Conservation (phyloP, 2,888 invertebrate genomes). For the Platypus cylindrus region DNA sequence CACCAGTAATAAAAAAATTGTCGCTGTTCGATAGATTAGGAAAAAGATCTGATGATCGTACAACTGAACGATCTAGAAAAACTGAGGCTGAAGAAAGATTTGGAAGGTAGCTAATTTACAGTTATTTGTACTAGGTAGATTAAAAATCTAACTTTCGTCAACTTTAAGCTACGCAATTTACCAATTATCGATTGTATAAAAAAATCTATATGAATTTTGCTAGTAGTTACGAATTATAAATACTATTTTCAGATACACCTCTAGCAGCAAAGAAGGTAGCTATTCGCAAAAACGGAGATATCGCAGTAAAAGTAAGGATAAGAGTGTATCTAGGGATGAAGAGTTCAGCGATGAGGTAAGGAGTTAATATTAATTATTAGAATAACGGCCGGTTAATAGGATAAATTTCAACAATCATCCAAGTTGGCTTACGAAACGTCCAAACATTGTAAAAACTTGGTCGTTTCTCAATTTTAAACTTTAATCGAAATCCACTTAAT, state of each 20-base stretch:
- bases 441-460: not conserved
- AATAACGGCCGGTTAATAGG: not conserved
- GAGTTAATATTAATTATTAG: not conserved
- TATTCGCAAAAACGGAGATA: no score
- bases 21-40: conserved; percentile 41
- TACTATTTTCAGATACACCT: no score
- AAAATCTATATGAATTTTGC: no score
- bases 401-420: not conserved
- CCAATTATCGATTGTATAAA: no score
- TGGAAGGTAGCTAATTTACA: no score
- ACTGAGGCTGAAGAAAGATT: no score
- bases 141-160: no score
- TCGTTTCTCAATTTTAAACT: not conserved
- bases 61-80: conserved; percentile 9
- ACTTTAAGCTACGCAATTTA: no score
- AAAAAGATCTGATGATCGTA: conserved; percentile 21
- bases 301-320: conserved; percentile 18
- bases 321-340: conserved; percentile 14
- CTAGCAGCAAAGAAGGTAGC: no score
- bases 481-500: conserved; percentile 1
- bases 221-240: no score
- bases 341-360: conserved; percentile 12
- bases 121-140: no score
- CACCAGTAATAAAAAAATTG: conserved; percentile 24
- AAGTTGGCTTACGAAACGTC: no score